These are phyloP conservation scores for Timema cristinae DNA, from an alignment of 2,888 invertebrate species.

Conservation along the genomic window DNA sequence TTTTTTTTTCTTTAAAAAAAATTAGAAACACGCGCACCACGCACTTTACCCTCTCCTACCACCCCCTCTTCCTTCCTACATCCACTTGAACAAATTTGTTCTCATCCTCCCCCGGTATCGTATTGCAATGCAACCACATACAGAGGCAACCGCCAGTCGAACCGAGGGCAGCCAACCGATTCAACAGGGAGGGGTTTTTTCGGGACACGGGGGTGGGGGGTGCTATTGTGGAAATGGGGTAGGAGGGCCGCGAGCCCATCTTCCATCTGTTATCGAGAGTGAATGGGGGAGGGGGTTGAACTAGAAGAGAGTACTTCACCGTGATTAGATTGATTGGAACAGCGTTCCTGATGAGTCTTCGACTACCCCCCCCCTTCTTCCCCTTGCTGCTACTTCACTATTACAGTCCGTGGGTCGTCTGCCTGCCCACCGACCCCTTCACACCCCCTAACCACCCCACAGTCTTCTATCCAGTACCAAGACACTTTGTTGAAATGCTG, in stretches of 20 bases:
- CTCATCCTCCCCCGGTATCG: slow-evolving; percentile 17
- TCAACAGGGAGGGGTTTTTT: not conserved
- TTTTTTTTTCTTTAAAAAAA: no score
- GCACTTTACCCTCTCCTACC: not conserved
- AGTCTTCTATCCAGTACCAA: no score
- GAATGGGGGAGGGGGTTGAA: not conserved
- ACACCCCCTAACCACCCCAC: not conserved
- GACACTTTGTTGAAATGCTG: no score
- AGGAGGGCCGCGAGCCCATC: slow-evolving; percentile 20
- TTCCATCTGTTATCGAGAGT: slow-evolving; percentile 30
- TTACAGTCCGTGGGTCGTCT: not conserved
- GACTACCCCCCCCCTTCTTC: slow-evolving; percentile 21
- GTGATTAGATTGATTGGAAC: slow-evolving; percentile 34
- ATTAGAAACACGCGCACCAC: not conserved
- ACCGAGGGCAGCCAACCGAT: not conserved
- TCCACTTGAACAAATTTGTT: slow-evolving; percentile 30
- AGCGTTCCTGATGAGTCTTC: slow-evolving; percentile 29
- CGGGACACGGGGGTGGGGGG: not conserved
- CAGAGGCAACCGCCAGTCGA: not conserved
- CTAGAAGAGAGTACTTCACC: slow-evolving; percentile 27
- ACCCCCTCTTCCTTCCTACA: not conserved
- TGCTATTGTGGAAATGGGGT: not conserved
- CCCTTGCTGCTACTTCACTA: not conserved
- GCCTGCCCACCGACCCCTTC: not conserved
- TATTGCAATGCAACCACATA: slow-evolving; percentile 10